Conservation (phyloP, 2,888 invertebrate genomes). For the Lasioglossum pauxillum region DNA sequence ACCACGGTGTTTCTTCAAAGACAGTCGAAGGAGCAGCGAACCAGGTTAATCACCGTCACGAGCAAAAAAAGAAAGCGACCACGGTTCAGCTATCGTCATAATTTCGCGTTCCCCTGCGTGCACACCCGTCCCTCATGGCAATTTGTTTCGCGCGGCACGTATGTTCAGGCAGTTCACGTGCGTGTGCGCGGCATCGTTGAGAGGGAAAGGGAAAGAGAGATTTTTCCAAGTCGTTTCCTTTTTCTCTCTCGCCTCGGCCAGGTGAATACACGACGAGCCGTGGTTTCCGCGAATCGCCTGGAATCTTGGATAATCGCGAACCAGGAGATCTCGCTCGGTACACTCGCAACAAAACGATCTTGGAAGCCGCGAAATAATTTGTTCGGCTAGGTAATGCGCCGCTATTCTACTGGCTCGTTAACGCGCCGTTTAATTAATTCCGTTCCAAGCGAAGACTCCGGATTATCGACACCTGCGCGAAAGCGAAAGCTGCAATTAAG, state of each 20-base stretch:
- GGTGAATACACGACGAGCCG: constrained; percentile 42
- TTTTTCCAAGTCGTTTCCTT: constrained; percentile 38
- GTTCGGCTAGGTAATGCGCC: constrained; percentile 4
- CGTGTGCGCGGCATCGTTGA: not conserved
- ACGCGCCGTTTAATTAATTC: not conserved
- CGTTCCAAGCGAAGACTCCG: not conserved
- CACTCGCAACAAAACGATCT: not conserved
- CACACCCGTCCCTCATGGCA: constrained; percentile 13
- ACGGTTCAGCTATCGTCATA: constrained; percentile 33
- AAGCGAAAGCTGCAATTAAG: not conserved
- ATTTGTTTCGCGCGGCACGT: constrained; percentile 48
- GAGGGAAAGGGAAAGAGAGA: constrained; percentile 16
- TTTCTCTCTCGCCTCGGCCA: constrained; percentile 7
- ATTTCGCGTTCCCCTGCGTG: constrained; percentile 33
- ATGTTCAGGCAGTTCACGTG: constrained; percentile 28
- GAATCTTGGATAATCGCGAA: constrained; percentile 27
- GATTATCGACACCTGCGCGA: not conserved
- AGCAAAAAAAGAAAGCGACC: constrained; percentile 17
- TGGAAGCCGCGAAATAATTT: not conserved
- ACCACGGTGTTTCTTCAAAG: not conserved
- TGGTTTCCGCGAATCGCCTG: constrained; percentile 39
- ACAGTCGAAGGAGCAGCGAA: constrained; percentile 12
- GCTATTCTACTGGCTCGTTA: not conserved
- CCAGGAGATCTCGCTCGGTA: constrained; percentile 5
- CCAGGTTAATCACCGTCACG: constrained; percentile 25